Conservation (phyloP, 2,888 invertebrate genomes). For the Athalia circularis region DNA sequence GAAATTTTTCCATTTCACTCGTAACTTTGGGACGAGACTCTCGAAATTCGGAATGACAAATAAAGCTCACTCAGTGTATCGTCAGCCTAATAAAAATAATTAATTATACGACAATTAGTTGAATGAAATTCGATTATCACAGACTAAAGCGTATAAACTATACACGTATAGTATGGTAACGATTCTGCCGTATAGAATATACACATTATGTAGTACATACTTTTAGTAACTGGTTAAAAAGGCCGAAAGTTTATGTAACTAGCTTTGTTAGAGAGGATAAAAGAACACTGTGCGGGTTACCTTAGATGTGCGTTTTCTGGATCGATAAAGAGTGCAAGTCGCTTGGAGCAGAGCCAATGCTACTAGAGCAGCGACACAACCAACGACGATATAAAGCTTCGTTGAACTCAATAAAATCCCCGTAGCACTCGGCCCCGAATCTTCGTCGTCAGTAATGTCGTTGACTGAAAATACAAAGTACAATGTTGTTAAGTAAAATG, state of each 20-base stretch:
- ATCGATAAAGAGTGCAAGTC: conserved; percentile 86
- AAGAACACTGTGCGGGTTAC: conserved; percentile 73
- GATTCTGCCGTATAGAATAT: no score
- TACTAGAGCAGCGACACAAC: conserved; percentile 87
- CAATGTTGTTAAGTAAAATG: background rate
- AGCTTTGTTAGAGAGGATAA: conserved; percentile 18
- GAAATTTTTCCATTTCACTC: no score
- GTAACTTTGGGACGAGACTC: no score
- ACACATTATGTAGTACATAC: no score
- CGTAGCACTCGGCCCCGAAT: conserved; percentile 42
- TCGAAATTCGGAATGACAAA: no score
- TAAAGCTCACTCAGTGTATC: no score
- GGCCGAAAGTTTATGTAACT: background rate
- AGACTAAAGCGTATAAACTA: background rate
- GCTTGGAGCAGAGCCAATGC: conserved; percentile 90
- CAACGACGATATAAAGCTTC: conserved; percentile 88
- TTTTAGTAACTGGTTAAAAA: conserved; percentile 2
- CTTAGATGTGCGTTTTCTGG: conserved; percentile 79
- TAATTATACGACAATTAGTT: no score
- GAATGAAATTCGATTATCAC: no score
- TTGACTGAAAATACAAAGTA: conserved; percentile 73
- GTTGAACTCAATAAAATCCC: conserved; percentile 82
- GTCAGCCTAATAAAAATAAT: no score
- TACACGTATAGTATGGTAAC: background rate
- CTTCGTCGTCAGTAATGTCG: conserved; percentile 62